These are phyloP conservation scores for Agonum fuliginosum DNA, from an alignment of 2,888 invertebrate species.

Conservation along the genomic window DNA sequence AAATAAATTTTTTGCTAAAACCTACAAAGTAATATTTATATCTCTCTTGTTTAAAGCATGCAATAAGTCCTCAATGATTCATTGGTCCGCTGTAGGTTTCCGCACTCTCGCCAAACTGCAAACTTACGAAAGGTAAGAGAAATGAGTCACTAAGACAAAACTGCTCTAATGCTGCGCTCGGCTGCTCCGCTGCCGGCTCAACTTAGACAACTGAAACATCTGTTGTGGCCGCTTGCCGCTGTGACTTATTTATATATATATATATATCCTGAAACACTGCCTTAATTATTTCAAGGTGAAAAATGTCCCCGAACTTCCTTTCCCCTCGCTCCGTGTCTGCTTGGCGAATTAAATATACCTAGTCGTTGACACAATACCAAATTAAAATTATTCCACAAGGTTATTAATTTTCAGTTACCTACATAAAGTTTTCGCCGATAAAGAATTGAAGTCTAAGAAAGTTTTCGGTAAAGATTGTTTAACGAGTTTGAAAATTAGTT, in stretches of 20 bases:
- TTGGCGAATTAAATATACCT: conserved; percentile 18
- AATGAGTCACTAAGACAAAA: conserved; percentile 41
- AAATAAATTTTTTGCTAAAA: no score
- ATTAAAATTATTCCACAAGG: conserved; percentile 17
- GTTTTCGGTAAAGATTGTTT: background rate
- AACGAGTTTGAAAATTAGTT: conserved; percentile 9
- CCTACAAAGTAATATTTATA: no score
- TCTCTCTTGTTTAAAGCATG: no score
- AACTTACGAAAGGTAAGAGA: conserved; percentile 52
- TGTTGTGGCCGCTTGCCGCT: conserved; percentile 17
- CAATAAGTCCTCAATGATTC: conserved; percentile 22
- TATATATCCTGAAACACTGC: conserved; percentile 33
- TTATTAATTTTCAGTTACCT: background rate
- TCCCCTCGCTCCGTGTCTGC: no score
- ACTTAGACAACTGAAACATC: conserved; percentile 47
- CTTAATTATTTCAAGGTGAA: conserved; percentile 57
- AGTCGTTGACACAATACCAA: conserved; percentile 13
- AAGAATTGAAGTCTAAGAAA: background rate
- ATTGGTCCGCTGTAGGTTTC: conserved; percentile 31
- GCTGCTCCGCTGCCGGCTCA: background rate
- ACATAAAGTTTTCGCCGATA: background rate
- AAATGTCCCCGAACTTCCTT: conserved; percentile 23
- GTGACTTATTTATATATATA: conserved; percentile 54
- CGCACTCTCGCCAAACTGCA: conserved; percentile 48
- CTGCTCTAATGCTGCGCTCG: background rate